Conservation (phyloP, 2,797 vertebrate genomes). For the Poecile montanus region DNA sequence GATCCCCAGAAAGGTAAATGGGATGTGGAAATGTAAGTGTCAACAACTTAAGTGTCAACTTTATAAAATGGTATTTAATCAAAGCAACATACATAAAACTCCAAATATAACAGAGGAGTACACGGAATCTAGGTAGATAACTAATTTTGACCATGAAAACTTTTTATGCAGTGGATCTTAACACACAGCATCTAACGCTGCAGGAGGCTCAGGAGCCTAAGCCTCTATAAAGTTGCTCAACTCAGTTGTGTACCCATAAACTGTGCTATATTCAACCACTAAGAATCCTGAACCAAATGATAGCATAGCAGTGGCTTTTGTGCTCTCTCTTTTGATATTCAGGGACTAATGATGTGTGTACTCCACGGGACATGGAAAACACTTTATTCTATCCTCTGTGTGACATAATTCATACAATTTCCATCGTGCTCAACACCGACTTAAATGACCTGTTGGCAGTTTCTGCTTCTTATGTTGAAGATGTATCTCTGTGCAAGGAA, state of each 20-base stretch:
- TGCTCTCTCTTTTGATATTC: neutral
- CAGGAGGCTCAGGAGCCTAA: neutral
- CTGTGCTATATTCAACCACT: neutral
- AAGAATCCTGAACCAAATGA: constrained; percentile 3
- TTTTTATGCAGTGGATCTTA: neutral
- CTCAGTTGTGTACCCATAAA: neutral
- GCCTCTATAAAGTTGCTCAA: neutral
- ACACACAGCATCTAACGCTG: neutral
- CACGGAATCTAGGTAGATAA: neutral
- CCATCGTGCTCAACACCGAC: neutral
- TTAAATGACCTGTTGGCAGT: neutral
- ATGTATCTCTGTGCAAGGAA: neutral
- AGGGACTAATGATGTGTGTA: constrained; percentile 17
- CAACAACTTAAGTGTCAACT: neutral
- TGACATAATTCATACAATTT: constrained; percentile 5
- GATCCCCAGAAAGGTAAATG: neutral
- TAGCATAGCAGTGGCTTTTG: neutral
- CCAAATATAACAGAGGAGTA: neutral
- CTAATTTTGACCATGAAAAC: neutral
- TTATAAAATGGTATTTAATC: neutral
- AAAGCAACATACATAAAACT: neutral
- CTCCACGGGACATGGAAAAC: neutral
- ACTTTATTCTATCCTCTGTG: neutral
- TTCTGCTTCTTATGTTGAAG: neutral
- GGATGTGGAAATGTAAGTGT: neutral